Base-by-base conservation (phyloP, 2,797 vertebrate genomes). In the Poecilia picta region DNA sequence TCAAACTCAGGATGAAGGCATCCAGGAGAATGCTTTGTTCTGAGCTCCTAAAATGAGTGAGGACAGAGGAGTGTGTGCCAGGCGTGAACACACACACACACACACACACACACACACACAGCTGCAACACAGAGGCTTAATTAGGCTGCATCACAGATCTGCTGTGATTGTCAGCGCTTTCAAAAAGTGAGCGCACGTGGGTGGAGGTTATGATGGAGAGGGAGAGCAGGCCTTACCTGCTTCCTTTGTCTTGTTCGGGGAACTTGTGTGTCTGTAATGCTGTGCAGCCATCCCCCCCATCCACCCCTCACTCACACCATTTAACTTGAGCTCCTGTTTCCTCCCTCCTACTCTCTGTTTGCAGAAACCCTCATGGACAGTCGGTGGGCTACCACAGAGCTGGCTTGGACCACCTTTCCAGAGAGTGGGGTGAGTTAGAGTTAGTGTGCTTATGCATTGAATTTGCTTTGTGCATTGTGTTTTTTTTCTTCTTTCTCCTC, bases 331-430 rank as follows among this genome's bases (percentile, higher is more conserved):
- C 86, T 86, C 82, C 80, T 88, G 72, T 90, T 53, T 83, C 83
- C 81, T 80, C 81, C 82, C 89, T 90, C 83, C 86, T 87, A 77
- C 90, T 94, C 83, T 90, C 87, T 83, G 85, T 92, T 90, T 97
- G 79, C 95, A 99, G 98, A 99, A 95, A 99, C 98, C 78, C 96
- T 99, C 88, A 98, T 99, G 97, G 98, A 99, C 96, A 99, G 98
- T 75, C 98, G 97, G 88, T 98, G 97, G 98, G 98, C 98, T 86
- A 99, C 98, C 36, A 99, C 98, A 75, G 98, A 99, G 94, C 93
- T 99, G 92, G 97, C 97, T 0, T 99, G 98, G 98, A 98, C 97
- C 70, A 96, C 97, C 74, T 97, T 98, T 95, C 98, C 98, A 1
- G 98, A 99, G 92, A 98, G 97, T 1, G 98, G 98, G 97, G 98